A percentile compares a stretch with the other conserved stretches of the same genome.
Evolutionary conservation across 2,888 invertebrate genomes (phyloP).

Genomic region (Conchocele bisecta): DNA sequence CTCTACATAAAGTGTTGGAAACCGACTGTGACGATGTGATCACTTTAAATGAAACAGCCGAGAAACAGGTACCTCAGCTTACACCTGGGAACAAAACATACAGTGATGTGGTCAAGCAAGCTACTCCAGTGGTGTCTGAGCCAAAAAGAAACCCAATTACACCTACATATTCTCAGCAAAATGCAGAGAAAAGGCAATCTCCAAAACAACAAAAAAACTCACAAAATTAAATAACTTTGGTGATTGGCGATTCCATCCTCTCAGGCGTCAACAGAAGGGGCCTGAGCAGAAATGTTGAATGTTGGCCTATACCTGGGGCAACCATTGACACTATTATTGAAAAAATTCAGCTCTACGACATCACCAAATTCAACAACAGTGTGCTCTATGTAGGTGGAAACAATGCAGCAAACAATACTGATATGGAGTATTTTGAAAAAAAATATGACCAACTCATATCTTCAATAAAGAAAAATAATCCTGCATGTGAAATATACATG

Average conservation of each 20-base stretch:
- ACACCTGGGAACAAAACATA: too few relatives aligned
- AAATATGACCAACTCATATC: neutral
- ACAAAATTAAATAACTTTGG: too few relatives aligned
- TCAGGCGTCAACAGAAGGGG: neutral
- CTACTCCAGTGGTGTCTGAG: too few relatives aligned
- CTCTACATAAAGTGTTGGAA: too few relatives aligned
- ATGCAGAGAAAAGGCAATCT: too few relatives aligned
- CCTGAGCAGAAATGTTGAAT: neutral
- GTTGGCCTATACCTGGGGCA: neutral
- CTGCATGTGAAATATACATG: neutral
- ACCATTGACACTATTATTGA: neutral
- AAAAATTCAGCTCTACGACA: neutral
- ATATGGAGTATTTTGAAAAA: neutral
- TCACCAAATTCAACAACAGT: neutral
- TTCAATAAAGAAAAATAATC: neutral
- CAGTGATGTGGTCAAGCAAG: too few relatives aligned
- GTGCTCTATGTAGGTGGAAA: conserved; percentile 6
- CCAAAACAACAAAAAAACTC: too few relatives aligned
- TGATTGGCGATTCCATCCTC: neutral
- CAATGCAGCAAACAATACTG: conserved; percentile 2
- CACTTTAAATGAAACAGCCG: too few relatives aligned
- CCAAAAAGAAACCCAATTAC: too few relatives aligned
- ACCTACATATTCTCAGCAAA: too few relatives aligned
- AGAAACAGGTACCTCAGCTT: too few relatives aligned
- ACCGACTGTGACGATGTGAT: too few relatives aligned